These are phyloP conservation scores for Drosophila miranda DNA, from an alignment of 1,140 invertebrate species.

Conservation along the genomic window DNA sequence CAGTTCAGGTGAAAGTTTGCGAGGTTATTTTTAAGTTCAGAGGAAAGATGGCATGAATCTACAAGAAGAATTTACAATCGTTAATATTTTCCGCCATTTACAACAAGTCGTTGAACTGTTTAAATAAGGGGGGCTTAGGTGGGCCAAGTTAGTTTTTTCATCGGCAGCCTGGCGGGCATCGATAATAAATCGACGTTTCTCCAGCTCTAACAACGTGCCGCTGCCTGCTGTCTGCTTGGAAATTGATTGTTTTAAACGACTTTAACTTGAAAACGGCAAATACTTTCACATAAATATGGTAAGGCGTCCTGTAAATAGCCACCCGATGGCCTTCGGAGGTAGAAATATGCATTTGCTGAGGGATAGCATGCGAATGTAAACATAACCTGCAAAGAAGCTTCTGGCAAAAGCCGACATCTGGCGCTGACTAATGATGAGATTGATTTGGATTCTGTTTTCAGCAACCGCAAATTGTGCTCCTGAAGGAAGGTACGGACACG, in stretches of 20 bases:
- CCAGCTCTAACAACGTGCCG: constrained; percentile 6
- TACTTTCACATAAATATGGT: constrained; percentile 72
- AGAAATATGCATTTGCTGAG: neutral
- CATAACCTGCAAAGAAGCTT: constrained; percentile 82
- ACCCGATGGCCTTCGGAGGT: neutral
- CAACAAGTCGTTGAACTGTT: too few relatives aligned
- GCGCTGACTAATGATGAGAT: constrained; percentile 54
- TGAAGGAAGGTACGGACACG: constrained; percentile 99
- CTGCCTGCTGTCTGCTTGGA: constrained; percentile 74
- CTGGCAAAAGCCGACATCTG: constrained; percentile 65
- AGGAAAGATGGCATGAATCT: too few relatives aligned
- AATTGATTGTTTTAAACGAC: constrained; percentile 62
- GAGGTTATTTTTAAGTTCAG: too few relatives aligned
- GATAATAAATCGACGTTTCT: too few relatives aligned
- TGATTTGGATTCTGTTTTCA: constrained; percentile 73
- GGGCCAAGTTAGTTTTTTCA: too few relatives aligned
- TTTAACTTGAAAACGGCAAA: constrained; percentile 39
- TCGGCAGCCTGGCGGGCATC: too few relatives aligned
- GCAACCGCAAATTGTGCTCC: constrained; percentile 98
- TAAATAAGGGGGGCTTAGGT: too few relatives aligned
- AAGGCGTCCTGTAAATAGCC: constrained; percentile 55
- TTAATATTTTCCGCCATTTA: too few relatives aligned
- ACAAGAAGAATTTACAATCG: too few relatives aligned
- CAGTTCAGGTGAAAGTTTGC: too few relatives aligned
- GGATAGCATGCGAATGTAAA: constrained; percentile 54